Conservation (phyloP, 1,140 invertebrate genomes). For the Drosophila orena region DNA sequence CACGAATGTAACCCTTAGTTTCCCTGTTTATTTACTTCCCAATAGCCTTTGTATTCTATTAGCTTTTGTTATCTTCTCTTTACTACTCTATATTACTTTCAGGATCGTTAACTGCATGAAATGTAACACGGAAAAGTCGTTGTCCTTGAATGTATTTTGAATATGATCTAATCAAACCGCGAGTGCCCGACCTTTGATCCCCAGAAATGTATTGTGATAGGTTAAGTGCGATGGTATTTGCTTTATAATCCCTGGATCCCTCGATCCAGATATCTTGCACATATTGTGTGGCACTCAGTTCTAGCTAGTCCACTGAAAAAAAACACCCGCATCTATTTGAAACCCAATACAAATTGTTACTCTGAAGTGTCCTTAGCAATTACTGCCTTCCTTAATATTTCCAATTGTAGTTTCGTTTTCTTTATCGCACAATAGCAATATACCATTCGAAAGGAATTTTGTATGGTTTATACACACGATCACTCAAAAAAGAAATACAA, state of each 20-base stretch:
- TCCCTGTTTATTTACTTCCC: slow-evolving; percentile 3
- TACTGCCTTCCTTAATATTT: slow-evolving; percentile 36
- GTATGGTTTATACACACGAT: slow-evolving; percentile 19
- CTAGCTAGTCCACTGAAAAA: slow-evolving; percentile 13
- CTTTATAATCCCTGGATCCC: slow-evolving; percentile 18
- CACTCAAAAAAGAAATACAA: slow-evolving; percentile 10
- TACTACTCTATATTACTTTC: slow-evolving; percentile 65
- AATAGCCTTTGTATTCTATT: slow-evolving; percentile 40
- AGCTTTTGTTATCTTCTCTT: slow-evolving; percentile 39
- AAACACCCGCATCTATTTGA: slow-evolving; percentile 39
- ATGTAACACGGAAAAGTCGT: slow-evolving; percentile 84
- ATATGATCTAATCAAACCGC: slow-evolving; percentile 33
- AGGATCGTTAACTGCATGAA: slow-evolving; percentile 85
- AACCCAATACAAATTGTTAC: slow-evolving; percentile 40
- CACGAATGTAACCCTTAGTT: slow-evolving; percentile 34
- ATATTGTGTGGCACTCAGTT: slow-evolving; percentile 21
- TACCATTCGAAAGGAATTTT: slow-evolving; percentile 11
- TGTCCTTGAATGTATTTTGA: slow-evolving; percentile 82
- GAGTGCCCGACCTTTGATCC: slow-evolving; percentile 57
- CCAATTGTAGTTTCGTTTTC: slow-evolving; percentile 19
- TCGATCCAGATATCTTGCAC: slow-evolving; percentile 28
- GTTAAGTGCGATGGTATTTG: slow-evolving; percentile 38
- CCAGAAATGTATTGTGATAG: slow-evolving; percentile 44
- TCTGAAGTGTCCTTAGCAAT: slow-evolving; percentile 76
- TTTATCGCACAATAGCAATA: slow-evolving; percentile 20